A percentile compares a stretch with the other conserved stretches of the same genome.
Conservation (phyloP, 2,113 vertebrate species). For the Cyphotilapia sp. region DNA sequence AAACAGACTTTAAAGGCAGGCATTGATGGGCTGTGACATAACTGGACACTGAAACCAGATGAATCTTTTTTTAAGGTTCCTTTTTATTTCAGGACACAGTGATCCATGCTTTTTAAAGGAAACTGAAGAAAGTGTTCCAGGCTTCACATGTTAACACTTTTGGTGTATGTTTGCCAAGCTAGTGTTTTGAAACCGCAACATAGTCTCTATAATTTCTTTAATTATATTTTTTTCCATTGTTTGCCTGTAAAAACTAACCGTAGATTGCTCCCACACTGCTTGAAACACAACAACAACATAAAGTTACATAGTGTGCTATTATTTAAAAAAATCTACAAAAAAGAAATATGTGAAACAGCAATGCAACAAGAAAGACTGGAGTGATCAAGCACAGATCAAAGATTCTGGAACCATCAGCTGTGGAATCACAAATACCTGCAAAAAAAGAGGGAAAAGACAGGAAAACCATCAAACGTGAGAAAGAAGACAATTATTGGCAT, state of each 20-base stretch:
- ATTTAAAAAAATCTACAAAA: neutral
- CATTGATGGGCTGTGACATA: neutral
- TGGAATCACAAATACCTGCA: neutral
- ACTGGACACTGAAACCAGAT: neutral
- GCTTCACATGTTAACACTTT: neutral
- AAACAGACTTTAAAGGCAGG: conserved; percentile 7
- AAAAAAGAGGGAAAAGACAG: neutral
- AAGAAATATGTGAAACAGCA: neutral
- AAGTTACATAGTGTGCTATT: neutral
- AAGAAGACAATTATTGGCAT: neutral
- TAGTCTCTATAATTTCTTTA: neutral
- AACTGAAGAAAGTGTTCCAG: neutral
- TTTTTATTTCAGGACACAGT: neutral
- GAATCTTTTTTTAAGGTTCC: neutral
- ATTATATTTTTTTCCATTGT: neutral
- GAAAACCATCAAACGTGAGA: neutral
- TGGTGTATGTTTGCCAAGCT: neutral
- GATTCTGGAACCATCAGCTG: neutral
- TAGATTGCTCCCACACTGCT: neutral
- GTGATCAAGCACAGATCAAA: neutral
- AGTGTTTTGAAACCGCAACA: neutral
- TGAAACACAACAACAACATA: neutral
- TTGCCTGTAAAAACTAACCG: neutral
- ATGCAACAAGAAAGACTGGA: neutral
- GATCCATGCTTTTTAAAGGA: neutral